Evolutionary conservation across 2,113 vertebrate genomes (phyloP).

Genomic region (Zapornia atra): DNA sequence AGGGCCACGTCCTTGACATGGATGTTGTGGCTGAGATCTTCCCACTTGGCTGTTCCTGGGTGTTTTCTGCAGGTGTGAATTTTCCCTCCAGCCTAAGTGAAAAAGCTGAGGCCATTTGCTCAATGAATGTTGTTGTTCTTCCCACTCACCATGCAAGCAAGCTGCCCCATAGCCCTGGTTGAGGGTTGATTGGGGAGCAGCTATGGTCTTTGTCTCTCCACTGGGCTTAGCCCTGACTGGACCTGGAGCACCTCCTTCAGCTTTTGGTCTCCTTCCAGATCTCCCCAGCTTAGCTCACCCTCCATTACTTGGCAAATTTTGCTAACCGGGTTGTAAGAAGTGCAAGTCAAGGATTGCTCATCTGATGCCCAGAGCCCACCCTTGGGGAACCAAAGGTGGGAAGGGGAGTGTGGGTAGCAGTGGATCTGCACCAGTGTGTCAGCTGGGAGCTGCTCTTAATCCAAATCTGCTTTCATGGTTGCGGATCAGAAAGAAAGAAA

Average conservation of each 20-base stretch:
- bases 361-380: background rate
- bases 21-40: background rate
- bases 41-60: background rate
- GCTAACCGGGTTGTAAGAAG: background rate
- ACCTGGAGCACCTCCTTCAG: background rate
- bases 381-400: background rate
- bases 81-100: background rate
- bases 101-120: background rate
- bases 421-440: background rate
- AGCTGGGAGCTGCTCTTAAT: background rate
- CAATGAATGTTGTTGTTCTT: background rate
- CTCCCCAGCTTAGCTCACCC: fast-evolving
- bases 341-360: background rate
- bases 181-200: background rate
- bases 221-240: background rate
- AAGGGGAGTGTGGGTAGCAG: background rate
- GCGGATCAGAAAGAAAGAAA: background rate
- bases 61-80: background rate
- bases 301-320: background rate
- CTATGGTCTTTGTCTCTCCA: background rate
- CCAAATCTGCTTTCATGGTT: background rate
- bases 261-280: background rate
- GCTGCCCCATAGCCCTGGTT: background rate
- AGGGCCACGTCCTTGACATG: background rate
- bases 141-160: fast-evolving